A percentile compares a stretch with the other conserved stretches of the same genome.
These are phyloP conservation scores for Xyrichtys novacula DNA, from an alignment of 2,797 vertebrate genomes.

Conservation along the genomic window DNA sequence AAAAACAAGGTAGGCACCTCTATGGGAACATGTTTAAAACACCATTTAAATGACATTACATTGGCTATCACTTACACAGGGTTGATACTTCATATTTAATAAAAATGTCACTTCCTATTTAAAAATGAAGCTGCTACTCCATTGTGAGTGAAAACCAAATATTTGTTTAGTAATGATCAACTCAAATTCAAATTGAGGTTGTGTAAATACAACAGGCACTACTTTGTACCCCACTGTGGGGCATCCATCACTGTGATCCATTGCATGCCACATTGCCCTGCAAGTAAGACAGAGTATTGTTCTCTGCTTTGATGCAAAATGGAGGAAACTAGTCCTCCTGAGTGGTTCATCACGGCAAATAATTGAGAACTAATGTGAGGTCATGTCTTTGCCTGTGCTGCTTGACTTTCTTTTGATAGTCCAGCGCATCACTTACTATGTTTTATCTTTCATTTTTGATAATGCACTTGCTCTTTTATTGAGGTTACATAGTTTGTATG, in stretches of 20 bases:
- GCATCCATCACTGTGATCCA: background rate
- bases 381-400: background rate
- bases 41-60: background rate
- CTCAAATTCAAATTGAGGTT: background rate
- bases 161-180: slow-evolving; percentile 2
- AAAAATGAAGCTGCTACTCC: background rate
- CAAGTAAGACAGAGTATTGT: background rate
- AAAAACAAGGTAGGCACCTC: too few species aligned
- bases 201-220: background rate
- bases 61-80: background rate
- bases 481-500: too few species aligned
- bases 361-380: background rate
- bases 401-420: too few species aligned
- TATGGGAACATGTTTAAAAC: background rate
- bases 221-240: background rate
- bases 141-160: background rate
- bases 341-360: background rate
- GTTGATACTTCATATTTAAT: background rate
- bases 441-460: too few species aligned
- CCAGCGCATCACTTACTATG: too few species aligned
- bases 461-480: too few species aligned
- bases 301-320: background rate
- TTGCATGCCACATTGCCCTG: background rate
- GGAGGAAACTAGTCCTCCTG: background rate
- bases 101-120: background rate